phyloP scores from a whole-genome alignment of 2,113 vertebrate genomes.

The Candoia aspera region DNA sequence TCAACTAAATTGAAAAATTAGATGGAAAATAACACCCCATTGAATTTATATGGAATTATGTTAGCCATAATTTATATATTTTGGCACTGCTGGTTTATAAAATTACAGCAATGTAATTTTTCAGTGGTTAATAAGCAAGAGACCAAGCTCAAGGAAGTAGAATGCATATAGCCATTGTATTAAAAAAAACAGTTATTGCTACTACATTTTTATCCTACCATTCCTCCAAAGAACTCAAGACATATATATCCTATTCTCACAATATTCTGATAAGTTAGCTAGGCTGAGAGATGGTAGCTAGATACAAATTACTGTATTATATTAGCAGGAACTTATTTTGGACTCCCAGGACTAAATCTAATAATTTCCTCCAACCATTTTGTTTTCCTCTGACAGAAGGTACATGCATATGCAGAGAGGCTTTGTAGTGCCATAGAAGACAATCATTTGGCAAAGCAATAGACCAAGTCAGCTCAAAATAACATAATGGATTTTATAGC shows the following conservation, averaged over 20 bases:
- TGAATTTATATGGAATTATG: not conserved
- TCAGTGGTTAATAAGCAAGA: not conserved
- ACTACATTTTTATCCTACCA: not conserved
- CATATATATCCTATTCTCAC: not conserved
- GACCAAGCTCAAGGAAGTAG: not conserved
- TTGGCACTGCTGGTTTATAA: not conserved
- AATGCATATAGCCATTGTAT: not conserved
- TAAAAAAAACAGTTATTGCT: not conserved
- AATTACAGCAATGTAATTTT: not conserved
- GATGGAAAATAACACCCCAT: not conserved
- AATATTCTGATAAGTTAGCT: not conserved
- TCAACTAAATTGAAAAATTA: not conserved
- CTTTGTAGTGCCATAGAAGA: not conserved
- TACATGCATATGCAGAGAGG: not conserved
- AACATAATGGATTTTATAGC: not conserved
- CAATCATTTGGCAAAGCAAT: not conserved
- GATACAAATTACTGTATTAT: not conserved
- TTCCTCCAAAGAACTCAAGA: not conserved
- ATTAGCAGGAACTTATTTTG: not conserved
- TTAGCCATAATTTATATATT: not conserved
- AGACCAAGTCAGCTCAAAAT: not conserved
- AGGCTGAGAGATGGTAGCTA: not conserved
- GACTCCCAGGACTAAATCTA: not conserved
- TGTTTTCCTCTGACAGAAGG: no score
- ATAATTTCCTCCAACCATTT: not conserved